Percentiles rank a stretch among this genome's conserved stretches.
phyloP scores from a whole-genome alignment of 2,888 invertebrate species.

The Nysson spinosus region DNA sequence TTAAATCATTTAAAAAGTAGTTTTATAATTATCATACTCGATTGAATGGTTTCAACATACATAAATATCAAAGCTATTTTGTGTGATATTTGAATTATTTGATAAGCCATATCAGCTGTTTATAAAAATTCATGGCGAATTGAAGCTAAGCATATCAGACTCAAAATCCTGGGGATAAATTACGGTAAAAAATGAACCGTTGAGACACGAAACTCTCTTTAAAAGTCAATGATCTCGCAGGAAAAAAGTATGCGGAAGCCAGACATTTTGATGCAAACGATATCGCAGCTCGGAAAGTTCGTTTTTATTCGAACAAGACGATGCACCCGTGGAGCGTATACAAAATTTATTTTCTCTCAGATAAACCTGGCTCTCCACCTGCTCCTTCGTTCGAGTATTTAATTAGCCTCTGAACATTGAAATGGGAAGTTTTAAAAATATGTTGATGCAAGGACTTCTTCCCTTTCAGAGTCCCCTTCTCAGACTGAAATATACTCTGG shows the following conservation, averaged over 20 bases:
- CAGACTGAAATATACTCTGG: not conserved
- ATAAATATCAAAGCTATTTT: no score
- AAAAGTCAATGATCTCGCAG: slow-evolving; percentile 18
- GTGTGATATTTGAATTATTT: no score
- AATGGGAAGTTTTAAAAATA: slow-evolving; percentile 27
- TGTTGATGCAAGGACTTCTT: slow-evolving; percentile 10
- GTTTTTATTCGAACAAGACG: slow-evolving; percentile 24
- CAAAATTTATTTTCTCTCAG: slow-evolving; percentile 31
- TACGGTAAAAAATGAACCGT: not conserved
- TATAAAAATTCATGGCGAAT: no score
- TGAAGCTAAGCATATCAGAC: no score
- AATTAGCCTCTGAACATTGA: slow-evolving; percentile 36
- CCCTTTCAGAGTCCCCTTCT: not conserved
- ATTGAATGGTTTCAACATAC: no score
- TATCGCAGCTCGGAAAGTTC: slow-evolving; percentile 18
- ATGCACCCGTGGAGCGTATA: slow-evolving; percentile 6
- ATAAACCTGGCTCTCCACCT: slow-evolving; percentile 20
- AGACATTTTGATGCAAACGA: slow-evolving; percentile 26
- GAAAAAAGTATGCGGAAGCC: slow-evolving; percentile 9
- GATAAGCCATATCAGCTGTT: no score
- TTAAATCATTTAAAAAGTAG: no score
- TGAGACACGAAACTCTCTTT: slow-evolving; percentile 17
- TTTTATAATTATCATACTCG: no score
- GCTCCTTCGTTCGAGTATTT: slow-evolving; percentile 26
- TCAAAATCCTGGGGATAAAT: no score